phyloP scores from a whole-genome alignment of 2,888 invertebrate genomes.

The Tetramorium bicarinatum region DNA sequence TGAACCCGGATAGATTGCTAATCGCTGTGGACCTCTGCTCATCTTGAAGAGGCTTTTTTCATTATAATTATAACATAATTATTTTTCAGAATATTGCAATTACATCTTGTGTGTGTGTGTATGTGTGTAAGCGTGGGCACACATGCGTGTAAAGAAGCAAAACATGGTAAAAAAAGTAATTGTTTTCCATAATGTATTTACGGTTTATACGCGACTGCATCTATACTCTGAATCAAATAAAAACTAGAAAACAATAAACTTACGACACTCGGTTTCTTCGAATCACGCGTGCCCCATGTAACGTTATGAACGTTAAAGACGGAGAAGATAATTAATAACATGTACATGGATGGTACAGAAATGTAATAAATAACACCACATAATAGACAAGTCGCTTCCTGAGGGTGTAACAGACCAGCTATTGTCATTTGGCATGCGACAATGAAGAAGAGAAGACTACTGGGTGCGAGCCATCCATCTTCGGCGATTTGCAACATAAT shows the following conservation, averaged over 20 bases:
- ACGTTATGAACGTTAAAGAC: constrained; percentile 97
- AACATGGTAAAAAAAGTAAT: not conserved
- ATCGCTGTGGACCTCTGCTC: not conserved
- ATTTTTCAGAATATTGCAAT: not conserved
- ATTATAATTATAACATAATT: not conserved
- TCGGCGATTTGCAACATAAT: constrained; percentile 92
- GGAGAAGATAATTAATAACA: constrained; percentile 96
- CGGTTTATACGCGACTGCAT: not conserved
- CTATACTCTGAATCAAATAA: not conserved
- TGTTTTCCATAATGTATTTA: not conserved
- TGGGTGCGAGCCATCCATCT: constrained; percentile 94
- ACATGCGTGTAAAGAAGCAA: not conserved
- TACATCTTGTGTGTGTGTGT: not conserved
- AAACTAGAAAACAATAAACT: constrained; percentile 66
- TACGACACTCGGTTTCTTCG: constrained; percentile 76
- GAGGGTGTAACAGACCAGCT: constrained; percentile 91
- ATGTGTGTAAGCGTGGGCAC: too few relatives aligned
- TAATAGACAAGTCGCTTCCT: constrained; percentile 92
- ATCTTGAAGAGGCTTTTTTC: constrained; percentile 32
- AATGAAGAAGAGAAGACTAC: constrained; percentile 93
- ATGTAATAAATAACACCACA: constrained; percentile 94
- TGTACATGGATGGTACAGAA: constrained; percentile 97
- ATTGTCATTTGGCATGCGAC: constrained; percentile 89
- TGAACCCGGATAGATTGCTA: not conserved
- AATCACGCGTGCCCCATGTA: constrained; percentile 97